Evolutionary conservation across 2,113 vertebrate genomes (phyloP), one percentile per base, ranked within the genome.

Genomic region (Puma concolor): DNA sequence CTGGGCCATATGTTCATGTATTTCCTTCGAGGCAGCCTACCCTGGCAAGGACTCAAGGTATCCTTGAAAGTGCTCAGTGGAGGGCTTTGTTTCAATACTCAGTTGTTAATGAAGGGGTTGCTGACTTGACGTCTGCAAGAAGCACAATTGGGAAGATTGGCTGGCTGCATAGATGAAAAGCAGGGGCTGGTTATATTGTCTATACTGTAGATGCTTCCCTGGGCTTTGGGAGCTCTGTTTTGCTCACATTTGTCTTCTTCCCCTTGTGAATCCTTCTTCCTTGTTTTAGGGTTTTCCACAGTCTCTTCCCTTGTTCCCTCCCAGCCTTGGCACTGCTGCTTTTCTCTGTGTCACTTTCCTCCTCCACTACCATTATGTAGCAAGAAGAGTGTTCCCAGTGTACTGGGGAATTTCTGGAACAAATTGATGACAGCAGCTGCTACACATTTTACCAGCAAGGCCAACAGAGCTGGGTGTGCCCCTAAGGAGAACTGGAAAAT

Each of bases 1-100:
- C 99, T 99, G 52, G 99, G 99, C 98, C 99, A 99, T 99, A 99
- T 99, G 99, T 99, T 99, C 98, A 99, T 99, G 99, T 99, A 99
- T 99, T 99, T 99, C 98, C 99, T 99, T 63, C 99, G 99, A 98
- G 99, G 99, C 97, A 99, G 99, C 98, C 99, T 99, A 95, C 99
- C 99, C 71, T 99, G 99, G 99, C 99, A 99, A 98, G 99, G 99
- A 97, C 98, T 99, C 76, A 99, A 99, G 99, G 99, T 99, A 99
- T 76, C 97, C 95, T 96, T 97, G 93, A 60, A 97, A 98, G 76
- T 95, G 88, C 85, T 79, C 64, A 44, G 91, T 29, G 69, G 74
- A 92, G 67, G 36, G 84, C 85, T 97, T 95, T 97, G 89, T 96
- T 93, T 97, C 94, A 76, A 7, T 89, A 36, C 77, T 96, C 86